Percentiles rank a stretch among this genome's conserved stretches.
These are phyloP conservation scores for Limnephilus marmoratus DNA, from an alignment of 2,888 invertebrate genomes.

Conservation along the genomic window DNA sequence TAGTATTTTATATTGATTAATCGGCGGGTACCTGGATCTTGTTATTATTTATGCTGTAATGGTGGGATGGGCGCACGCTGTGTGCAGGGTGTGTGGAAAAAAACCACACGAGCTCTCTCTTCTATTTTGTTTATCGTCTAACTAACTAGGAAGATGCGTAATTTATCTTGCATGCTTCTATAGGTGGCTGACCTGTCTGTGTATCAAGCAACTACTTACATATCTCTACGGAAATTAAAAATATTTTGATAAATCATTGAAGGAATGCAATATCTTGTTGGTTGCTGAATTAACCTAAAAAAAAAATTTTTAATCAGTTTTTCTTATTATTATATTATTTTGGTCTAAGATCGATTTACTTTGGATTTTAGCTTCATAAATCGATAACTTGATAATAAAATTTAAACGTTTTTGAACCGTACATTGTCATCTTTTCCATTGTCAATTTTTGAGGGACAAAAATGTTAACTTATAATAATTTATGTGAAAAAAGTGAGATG, in stretches of 20 bases:
- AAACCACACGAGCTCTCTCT: not conserved
- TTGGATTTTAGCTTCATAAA: too few species aligned
- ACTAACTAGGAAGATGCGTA: not conserved
- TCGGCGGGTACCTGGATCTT: constrained; percentile 17
- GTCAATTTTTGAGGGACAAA: too few species aligned
- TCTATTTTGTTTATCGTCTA: not conserved
- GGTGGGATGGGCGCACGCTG: constrained; percentile 24
- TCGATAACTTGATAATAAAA: too few species aligned
- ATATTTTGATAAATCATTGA: not conserved
- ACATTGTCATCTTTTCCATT: too few species aligned
- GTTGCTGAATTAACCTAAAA: not conserved
- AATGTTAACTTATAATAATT: too few species aligned
- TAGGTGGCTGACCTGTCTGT: not conserved
- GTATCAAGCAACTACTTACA: not conserved
- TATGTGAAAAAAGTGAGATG: too few species aligned
- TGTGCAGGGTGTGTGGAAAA: constrained; percentile 23
- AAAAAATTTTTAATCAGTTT: too few species aligned
- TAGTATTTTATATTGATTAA: constrained; percentile 58
- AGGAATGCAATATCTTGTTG: not conserved
- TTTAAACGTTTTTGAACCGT: too few species aligned
- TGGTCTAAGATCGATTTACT: too few species aligned
- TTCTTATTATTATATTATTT: too few species aligned
- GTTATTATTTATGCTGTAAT: constrained; percentile 9
- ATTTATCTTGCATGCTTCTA: not conserved
- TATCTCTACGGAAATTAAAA: not conserved